A percentile compares a stretch with the other conserved stretches of the same genome.
Conservation (phyloP, 2,113 vertebrate genomes). For the Meleagris gallopavo region DNA sequence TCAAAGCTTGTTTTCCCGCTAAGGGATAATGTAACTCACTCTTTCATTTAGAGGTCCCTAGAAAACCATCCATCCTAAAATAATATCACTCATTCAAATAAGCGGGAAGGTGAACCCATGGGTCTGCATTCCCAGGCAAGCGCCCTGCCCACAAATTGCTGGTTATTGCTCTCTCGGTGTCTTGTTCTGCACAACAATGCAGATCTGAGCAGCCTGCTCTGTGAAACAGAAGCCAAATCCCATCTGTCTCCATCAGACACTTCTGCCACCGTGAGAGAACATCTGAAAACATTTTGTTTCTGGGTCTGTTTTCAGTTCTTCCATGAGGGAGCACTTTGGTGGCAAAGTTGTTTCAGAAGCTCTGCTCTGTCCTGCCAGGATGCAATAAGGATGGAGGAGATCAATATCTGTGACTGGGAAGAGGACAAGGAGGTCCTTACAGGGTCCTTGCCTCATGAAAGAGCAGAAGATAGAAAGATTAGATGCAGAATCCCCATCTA, state of each 20-base stretch:
- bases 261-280: neutral
- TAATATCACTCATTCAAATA: neutral
- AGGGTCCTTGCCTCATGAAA: neutral
- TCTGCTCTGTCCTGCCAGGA: neutral
- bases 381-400: neutral
- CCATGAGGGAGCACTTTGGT: neutral
- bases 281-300: neutral
- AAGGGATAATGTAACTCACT: neutral
- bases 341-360: neutral
- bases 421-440: neutral
- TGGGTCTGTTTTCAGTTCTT: neutral
- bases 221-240: neutral
- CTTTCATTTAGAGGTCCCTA: neutral
- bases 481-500: neutral
- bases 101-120: neutral
- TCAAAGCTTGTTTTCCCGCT: neutral
- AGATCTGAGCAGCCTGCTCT: neutral
- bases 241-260: neutral
- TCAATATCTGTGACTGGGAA: rapidly evolving
- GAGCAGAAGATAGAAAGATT: neutral
- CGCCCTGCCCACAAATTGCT: conserved; percentile 37
- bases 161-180: rapidly evolving
- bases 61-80: neutral
- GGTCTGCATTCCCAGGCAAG: neutral
- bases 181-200: neutral